These are phyloP conservation scores for Solea solea DNA, from an alignment of 2,113 vertebrate genomes.

Conservation along the genomic window DNA sequence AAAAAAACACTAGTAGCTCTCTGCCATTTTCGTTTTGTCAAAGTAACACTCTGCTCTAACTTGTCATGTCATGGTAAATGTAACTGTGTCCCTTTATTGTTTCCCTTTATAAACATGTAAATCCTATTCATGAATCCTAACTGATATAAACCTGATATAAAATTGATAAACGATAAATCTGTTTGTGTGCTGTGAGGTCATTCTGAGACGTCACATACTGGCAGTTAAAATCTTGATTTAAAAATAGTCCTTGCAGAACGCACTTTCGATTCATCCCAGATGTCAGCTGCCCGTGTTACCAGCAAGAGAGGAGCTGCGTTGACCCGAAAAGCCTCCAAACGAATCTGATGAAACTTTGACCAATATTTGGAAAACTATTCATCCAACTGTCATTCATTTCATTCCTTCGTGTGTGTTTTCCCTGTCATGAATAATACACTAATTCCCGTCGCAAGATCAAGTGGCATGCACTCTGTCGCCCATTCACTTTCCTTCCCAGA, in stretches of 20 bases:
- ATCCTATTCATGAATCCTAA: no score
- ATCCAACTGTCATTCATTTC: not conserved
- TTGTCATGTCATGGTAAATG: no score
- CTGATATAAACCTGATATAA: no score
- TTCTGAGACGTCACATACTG: conserved; percentile 6
- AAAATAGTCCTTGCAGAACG: conserved; percentile 21
- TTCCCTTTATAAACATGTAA: no score
- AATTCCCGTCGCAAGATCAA: conserved; percentile 36
- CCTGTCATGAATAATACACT: conserved; percentile 45
- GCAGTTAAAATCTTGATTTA: conserved; percentile 15
- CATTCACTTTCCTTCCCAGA: conserved; percentile 54
- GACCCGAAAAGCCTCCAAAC: not conserved
- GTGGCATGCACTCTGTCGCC: conserved; percentile 12
- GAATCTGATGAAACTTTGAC: conserved; percentile 4
- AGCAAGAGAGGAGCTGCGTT: not conserved
- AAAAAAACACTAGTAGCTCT: no score
- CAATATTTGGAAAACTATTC: conserved; percentile 1
- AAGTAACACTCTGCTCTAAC: no score
- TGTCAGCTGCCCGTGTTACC: conserved; percentile 26
- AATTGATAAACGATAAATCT: not conserved
- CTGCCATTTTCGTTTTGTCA: no score
- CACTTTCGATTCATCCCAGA: conserved; percentile 60
- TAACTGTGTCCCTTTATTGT: no score
- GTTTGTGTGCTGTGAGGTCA: not conserved
- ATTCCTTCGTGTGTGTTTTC: conserved; percentile 20